A percentile compares a stretch with the other conserved stretches of the same genome.
Evolutionary conservation across 2,113 vertebrate genomes (phyloP).

Genomic region (Pygoscelis adeliae): DNA sequence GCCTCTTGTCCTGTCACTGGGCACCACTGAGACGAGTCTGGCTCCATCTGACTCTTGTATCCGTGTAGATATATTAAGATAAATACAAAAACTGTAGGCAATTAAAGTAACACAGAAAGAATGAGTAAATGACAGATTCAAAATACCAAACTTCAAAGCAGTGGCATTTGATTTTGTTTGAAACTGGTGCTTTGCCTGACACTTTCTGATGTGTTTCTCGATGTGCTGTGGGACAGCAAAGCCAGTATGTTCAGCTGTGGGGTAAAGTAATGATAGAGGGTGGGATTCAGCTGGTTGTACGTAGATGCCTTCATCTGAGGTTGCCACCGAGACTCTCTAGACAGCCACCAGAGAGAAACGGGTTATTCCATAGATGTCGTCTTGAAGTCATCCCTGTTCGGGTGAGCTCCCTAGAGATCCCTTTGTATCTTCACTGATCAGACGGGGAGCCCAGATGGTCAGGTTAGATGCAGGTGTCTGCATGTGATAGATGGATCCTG

Average conservation of each 20-base stretch:
- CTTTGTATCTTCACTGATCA: not conserved
- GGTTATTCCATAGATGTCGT: not conserved
- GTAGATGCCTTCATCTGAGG: not conserved
- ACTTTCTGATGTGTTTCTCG: not conserved
- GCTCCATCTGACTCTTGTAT: not conserved
- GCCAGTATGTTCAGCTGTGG: not conserved
- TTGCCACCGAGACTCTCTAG: not conserved
- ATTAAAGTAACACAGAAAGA: not conserved
- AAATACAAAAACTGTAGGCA: not conserved
- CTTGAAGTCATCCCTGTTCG: not conserved
- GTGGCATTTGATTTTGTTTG: not conserved
- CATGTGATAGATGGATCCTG: not conserved
- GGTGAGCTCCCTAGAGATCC: not conserved
- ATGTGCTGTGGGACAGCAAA: not conserved
- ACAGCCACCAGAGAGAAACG: not conserved
- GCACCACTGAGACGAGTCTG: not conserved
- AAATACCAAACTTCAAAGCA: not conserved
- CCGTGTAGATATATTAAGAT: not conserved
- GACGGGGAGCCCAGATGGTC: not conserved
- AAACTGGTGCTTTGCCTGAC: not conserved
- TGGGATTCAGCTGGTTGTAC: not conserved
- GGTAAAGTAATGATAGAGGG: not conserved
- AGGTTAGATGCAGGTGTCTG: not conserved
- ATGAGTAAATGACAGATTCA: not conserved
- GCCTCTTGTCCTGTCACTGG: not conserved